A percentile compares a stretch with the other conserved stretches of the same genome.
These are phyloP conservation scores for Zelleria hepariella DNA, from an alignment of 2,888 invertebrate species.

Conservation along the genomic window DNA sequence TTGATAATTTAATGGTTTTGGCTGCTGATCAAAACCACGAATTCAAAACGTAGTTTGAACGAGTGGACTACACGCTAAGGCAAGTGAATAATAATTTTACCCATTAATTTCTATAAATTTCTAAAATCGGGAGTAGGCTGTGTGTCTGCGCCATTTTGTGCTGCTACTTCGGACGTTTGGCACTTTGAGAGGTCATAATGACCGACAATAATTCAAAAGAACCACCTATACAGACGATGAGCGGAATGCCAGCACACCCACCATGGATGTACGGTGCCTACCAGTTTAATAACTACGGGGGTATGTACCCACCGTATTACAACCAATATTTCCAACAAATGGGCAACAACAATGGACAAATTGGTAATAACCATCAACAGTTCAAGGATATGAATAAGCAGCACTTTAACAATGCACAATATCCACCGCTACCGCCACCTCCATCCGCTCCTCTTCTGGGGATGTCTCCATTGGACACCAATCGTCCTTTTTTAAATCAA, in stretches of 20 bases:
- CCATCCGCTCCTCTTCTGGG: constrained; percentile 46
- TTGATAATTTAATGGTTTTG: too few species aligned
- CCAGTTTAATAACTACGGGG: constrained; percentile 53
- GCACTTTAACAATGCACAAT: constrained; percentile 38
- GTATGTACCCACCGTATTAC: constrained; percentile 62
- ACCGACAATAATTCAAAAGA: constrained; percentile 54
- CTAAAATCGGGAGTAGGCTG: too few species aligned
- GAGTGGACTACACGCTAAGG: too few species aligned
- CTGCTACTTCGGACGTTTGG: neutral
- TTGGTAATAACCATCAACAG: constrained; percentile 30
- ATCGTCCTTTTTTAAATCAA: constrained; percentile 57
- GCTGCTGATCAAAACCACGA: too few species aligned
- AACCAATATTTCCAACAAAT: constrained; percentile 64
- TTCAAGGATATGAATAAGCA: constrained; percentile 34
- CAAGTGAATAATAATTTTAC: too few species aligned
- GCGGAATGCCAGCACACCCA: constrained; percentile 50
- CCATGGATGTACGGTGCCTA: constrained; percentile 62
- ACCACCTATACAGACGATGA: constrained; percentile 61
- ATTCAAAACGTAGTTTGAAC: too few species aligned
- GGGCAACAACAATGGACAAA: constrained; percentile 37
- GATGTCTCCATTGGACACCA: constrained; percentile 53
- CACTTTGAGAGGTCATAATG: constrained; percentile 24
- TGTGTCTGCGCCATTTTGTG: neutral
- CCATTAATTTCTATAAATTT: too few species aligned
- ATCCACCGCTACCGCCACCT: constrained; percentile 43